These are phyloP conservation scores for Alentia gelatinosa DNA, from an alignment of 2,888 invertebrate species.

Conservation along the genomic window DNA sequence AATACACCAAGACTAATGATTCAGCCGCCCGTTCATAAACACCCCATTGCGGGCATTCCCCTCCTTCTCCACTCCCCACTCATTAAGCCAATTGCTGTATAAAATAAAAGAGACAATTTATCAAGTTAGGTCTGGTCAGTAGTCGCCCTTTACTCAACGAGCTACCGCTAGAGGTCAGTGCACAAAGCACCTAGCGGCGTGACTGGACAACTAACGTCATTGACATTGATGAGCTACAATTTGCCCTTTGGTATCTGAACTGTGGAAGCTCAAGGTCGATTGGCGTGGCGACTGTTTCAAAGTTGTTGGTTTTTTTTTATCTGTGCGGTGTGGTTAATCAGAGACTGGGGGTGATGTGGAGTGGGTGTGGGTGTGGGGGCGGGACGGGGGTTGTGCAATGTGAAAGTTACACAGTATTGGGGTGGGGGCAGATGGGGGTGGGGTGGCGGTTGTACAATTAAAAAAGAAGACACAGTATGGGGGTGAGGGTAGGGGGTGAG, in stretches of 20 bases:
- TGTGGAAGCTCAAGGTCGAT: neutral
- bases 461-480: too few relatives aligned
- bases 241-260: neutral
- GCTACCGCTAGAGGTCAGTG: neutral
- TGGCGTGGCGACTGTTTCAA: constrained; percentile 11
- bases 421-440: neutral
- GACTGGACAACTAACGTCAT: neutral
- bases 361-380: neutral
- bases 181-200: neutral
- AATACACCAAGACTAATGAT: neutral
- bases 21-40: neutral
- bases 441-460: neutral
- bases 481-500: neutral
- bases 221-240: neutral
- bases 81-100: neutral
- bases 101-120: constrained; percentile 18
- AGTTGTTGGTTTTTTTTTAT: neutral
- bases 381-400: neutral
- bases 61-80: neutral
- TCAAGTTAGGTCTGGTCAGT: constrained; percentile 26
- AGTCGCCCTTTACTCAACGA: neutral
- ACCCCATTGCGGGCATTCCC: neutral
- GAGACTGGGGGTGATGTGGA: neutral
- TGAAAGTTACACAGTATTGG: neutral
- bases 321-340: neutral